Evolutionary conservation across 2,888 invertebrate species (phyloP), one percentile per base, ranked within the genome.

Genomic region (Eupelmus urozonus): DNA sequence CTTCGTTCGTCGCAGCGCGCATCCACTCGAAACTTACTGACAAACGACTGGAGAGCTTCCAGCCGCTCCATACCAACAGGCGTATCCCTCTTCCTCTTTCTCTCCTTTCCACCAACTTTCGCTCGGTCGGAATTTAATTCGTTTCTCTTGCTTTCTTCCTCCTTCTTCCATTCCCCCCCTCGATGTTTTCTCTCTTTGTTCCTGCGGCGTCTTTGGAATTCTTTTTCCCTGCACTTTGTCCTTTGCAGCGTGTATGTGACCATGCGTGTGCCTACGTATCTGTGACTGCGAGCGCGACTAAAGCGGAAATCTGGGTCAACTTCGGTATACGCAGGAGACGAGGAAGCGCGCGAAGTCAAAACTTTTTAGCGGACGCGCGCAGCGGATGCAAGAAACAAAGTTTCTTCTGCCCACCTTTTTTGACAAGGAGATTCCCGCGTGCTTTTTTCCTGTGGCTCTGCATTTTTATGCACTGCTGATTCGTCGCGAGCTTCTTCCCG

Each of bases 1-100:
- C 29, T 16, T 18, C 49, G n/a, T 25, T 57, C 27, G 55, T 25
- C 65, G 62, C 74, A 77, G 76, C 75, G 42, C 65, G 62, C 74
- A 77, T 76, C 75, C 78, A 81, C 78, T 80, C 76, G 79, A 76
- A 78, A 81, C 79, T 81, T 80, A 81, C 80, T 80, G 80, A 77
- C 80, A 81, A 81, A 80, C 79, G 79, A 67, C 60, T 67, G 59
- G 65, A 59, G 69, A 72, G 72, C 51, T 67, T 74, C 67, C 49
- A 75, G 75, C 40, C 60, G 51, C 76, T 78, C 76, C 76, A 76
- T 70, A n/a, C 78, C 72, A 71, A 76, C 79, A 76, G 74, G 80
- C 76, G 66, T n/a, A n/a, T n/a, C 53, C 70, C n/a, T n/a, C n/a
- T n/a, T n/a, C n/a, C n/a, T n/a, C 49, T 29, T 42, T 53, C 55